Conservation (phyloP, 2,888 invertebrate species). For the Aplocera efformata region DNA sequence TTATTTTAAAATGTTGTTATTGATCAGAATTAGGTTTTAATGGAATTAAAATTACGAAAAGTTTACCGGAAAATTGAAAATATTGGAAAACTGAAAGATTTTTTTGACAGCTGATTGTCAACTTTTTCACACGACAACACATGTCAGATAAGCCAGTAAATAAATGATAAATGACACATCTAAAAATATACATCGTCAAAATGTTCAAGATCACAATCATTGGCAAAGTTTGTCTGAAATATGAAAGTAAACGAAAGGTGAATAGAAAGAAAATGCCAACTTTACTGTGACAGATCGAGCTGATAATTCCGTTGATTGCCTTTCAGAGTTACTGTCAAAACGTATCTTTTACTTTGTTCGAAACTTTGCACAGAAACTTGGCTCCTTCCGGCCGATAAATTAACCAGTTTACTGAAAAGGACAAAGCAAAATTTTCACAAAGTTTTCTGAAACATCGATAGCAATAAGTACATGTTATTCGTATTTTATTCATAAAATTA, state of each 20-base stretch:
- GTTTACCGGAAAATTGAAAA: no score
- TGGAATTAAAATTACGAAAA: no score
- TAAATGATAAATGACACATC: no score
- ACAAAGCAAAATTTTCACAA: neutral
- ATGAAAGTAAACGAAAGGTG: slow-evolving; percentile 15
- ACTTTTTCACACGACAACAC: no score
- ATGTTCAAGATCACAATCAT: slow-evolving; percentile 11
- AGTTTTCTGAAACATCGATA: no score
- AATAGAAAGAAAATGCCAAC: slow-evolving; percentile 9
- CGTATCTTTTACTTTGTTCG: slow-evolving; percentile 15
- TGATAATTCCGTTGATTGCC: slow-evolving; percentile 25
- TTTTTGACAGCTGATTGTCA: no score
- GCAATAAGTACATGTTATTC: no score
- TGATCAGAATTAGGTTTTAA: no score
- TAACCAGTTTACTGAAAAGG: neutral
- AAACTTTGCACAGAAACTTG: slow-evolving; percentile 18
- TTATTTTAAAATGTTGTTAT: no score
- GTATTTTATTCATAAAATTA: no score
- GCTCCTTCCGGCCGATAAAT: slow-evolving; percentile 9
- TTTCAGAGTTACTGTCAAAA: slow-evolving; percentile 24
- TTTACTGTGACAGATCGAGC: slow-evolving; percentile 17
- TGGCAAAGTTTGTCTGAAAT: slow-evolving; percentile 11
- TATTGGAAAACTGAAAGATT: no score
- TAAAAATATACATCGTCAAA: slow-evolving; percentile 8
- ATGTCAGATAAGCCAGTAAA: no score